Base-by-base conservation (phyloP, 2,113 vertebrate species). In the Ammospiza caudacuta region DNA sequence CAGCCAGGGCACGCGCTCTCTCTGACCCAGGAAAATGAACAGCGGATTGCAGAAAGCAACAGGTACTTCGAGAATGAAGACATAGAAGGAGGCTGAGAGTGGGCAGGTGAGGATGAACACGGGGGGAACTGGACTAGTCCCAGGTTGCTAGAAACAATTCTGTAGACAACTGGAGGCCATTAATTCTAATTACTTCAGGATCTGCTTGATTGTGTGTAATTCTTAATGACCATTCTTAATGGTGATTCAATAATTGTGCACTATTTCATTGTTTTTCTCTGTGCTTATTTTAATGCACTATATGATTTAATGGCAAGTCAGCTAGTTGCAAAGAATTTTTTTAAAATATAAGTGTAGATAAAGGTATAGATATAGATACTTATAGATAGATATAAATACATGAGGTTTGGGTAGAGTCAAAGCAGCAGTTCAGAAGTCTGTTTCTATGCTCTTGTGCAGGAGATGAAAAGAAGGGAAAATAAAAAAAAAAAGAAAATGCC, bases 21-120 rank as follows among this genome's bases (percentile, higher is more conserved):
- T 69, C 51, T 67, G 51, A 62, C 6, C 13, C 55, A 69, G n/a
- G 49, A 61, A 84, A 76, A 72, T 25, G 73, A 61, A 58, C 9
- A n/a, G 17, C 4, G 9, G 9, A 24, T n/a, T 23, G 62, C 63
- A 88, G 63, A 54, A 54, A 74, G 39, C n/a, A 86, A 35, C 9
- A 83, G 31, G 11, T 41, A 9, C n/a, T 77, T 64, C 35, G 15
- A 64, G 8, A 28, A 37, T n/a, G 5, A 44, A 47, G 13, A 31
- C 21, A 39, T 1, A 52, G 47, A 61, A 47, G 4, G 3, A 4
- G 33, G 7, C 4, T 83, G 22, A 62, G n/a, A 83, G 85, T 33
- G n/a, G 4, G 23, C 2, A 2, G n/a, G 20, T 51, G 18, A 4
- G 2, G 15, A 2, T 73, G 17, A 22, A 23, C 14, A 27, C 2